Conservation (phyloP, 2,888 invertebrate species). For the Odontomyia ornata region DNA sequence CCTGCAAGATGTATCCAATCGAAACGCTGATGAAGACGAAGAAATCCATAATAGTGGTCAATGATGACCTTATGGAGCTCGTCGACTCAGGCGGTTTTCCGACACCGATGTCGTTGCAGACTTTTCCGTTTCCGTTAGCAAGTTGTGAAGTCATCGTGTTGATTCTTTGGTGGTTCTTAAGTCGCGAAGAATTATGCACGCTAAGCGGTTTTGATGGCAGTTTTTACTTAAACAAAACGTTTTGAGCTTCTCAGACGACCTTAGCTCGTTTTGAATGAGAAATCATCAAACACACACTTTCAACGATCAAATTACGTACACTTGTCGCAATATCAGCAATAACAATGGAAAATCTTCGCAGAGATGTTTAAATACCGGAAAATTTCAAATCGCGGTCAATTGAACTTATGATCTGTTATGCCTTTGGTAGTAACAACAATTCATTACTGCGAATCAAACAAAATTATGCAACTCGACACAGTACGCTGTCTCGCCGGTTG, state of each 20-base stretch:
- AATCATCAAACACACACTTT: too few relatives aligned
- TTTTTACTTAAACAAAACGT: too few relatives aligned
- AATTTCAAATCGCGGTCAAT: neutral
- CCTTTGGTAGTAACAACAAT: neutral
- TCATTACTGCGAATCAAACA: neutral
- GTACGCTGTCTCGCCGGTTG: neutral
- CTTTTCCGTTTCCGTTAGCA: conserved; percentile 30
- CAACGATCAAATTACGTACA: too few relatives aligned
- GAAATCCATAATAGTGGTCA: conserved; percentile 56
- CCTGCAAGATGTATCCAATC: conserved; percentile 61
- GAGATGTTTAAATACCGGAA: neutral
- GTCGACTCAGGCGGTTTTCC: conserved; percentile 40
- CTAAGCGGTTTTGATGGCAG: too few relatives aligned
- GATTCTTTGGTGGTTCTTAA: neutral
- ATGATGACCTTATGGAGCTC: conserved; percentile 23
- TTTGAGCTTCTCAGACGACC: too few relatives aligned
- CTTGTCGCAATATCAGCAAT: too few relatives aligned
- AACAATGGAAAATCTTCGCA: too few relatives aligned
- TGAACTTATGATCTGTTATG: too few relatives aligned
- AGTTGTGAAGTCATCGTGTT: conserved; percentile 30
- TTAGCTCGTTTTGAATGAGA: too few relatives aligned
- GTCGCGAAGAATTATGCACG: neutral
- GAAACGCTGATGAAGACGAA: conserved; percentile 59
- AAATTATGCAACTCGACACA: conserved; percentile 11
- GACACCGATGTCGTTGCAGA: conserved; percentile 16